Evolutionary conservation across 2,888 invertebrate genomes (phyloP), one percentile per base, ranked within the genome.

Genomic region (Machimus atricapillus): DNA sequence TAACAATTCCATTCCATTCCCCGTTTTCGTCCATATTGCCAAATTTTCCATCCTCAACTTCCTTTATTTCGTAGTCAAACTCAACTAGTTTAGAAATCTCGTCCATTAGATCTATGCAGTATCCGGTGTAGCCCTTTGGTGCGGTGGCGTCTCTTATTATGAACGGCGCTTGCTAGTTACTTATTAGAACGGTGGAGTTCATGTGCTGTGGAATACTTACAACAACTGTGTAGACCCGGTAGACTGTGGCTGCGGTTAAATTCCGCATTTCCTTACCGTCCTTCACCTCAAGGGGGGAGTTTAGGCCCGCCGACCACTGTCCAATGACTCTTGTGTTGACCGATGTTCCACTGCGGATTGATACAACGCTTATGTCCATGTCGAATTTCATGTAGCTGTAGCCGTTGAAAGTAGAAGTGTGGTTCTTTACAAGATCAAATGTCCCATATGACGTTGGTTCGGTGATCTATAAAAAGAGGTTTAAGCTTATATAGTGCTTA

Each of bases 81-180:
- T 96, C 95, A 1, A 98, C 94, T 86, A 96, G 95, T 87, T 95
- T 94, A 46, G 96, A 95, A 87, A 99, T 98, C 91, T 97, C 96
- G 90, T 98, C 95, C 52, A 99, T 96, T 27, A 99, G 94, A 91
- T 99, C 99, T 88, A 99, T 97, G 91, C 99, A 99, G 91, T 98
- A 99, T 8, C 99, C 99, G 89, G 94, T 94, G 89, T 94, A 96
- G 9, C 95, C 95, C 91, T 95, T 95, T 0, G 95, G 95, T 0
- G 95, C 93, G 0, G 92, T 94, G 76, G 95, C 94, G 90, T 96
- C 95, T 91, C 94, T 94, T 91, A 96, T 96, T 73, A 97, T 95
- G 90, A 97, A 97, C 0, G 97, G 97, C 87, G 96, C 94, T 95
- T 97, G 97, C 95, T 96, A 91, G 66, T 56, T 43, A 77, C 34